Conservation (phyloP, 2,888 invertebrate species). For the Meghimatium bilineatum region DNA sequence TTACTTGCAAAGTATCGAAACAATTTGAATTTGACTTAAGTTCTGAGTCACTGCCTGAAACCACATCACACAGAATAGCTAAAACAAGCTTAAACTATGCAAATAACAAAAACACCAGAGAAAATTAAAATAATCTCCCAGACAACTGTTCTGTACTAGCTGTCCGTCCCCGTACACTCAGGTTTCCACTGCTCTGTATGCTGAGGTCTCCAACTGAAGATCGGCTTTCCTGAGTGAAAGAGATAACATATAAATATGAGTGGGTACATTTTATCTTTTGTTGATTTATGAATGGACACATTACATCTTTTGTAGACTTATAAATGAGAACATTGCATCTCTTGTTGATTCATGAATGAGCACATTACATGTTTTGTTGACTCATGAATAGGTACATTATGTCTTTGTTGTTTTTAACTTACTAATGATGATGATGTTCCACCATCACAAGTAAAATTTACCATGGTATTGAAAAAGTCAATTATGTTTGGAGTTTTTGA, state of each 20-base stretch:
- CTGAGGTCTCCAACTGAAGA: conserved; percentile 73
- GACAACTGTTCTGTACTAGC: conserved; percentile 78
- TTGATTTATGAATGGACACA: not conserved
- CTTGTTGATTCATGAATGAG: too few relatives aligned
- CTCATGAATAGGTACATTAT: too few relatives aligned
- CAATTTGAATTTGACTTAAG: not conserved
- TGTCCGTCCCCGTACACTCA: conserved; percentile 77
- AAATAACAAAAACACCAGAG: conserved; percentile 14
- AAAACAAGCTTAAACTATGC: conserved; percentile 14
- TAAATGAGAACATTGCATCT: too few relatives aligned
- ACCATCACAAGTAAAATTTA: too few relatives aligned
- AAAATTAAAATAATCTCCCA: conserved; percentile 64
- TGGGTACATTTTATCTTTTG: not conserved
- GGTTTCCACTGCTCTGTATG: conserved; percentile 74
- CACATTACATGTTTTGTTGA: too few relatives aligned
- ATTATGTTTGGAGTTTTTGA: too few relatives aligned
- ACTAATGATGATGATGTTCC: too few relatives aligned
- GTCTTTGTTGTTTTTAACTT: too few relatives aligned
- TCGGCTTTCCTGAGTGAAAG: conserved; percentile 71
- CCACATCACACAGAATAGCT: not conserved
- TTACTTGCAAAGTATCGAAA: not conserved
- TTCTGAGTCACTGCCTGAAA: conserved; percentile 1
- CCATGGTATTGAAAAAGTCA: too few relatives aligned
- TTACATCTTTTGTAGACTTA: too few relatives aligned
- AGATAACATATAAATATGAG: not conserved